Evolutionary conservation across 2,888 invertebrate genomes (phyloP).

Genomic region (Nephrotoma guestfalica): DNA sequence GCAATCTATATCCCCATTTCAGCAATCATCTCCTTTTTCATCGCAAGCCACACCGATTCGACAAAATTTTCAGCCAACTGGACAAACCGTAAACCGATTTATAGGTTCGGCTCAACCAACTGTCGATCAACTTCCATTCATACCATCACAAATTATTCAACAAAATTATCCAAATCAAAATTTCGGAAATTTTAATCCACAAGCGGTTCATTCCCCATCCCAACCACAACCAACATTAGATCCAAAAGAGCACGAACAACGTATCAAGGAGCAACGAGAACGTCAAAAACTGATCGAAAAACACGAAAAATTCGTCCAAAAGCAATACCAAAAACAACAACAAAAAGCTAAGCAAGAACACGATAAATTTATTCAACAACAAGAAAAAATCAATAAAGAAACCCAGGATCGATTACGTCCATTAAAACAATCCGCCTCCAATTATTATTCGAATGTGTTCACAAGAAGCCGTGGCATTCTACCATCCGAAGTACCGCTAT

Average conservation of each 20-base stretch:
- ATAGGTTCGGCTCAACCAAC: neutral
- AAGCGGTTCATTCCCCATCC: neutral
- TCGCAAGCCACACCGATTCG: conserved; percentile 15
- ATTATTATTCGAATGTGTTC: neutral
- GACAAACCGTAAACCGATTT: neutral
- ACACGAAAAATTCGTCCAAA: conserved; percentile 62
- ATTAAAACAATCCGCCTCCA: neutral
- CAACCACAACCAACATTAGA: conserved; percentile 5
- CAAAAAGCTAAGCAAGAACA: conserved; percentile 61
- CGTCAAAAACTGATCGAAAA: conserved; percentile 58
- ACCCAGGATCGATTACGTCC: conserved; percentile 21
- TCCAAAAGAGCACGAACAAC: conserved; percentile 35
- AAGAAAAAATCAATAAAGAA: conserved; percentile 43
- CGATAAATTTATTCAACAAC: conserved; percentile 51
- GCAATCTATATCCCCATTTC: conserved; percentile 13
- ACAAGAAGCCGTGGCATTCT: conserved; percentile 34
- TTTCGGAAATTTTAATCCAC: conserved; percentile 6
- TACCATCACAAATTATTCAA: neutral
- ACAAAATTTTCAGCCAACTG: conserved; percentile 9
- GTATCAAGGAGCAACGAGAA: conserved; percentile 52
- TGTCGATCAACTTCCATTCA: conserved; percentile 16
- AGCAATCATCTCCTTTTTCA: conserved; percentile 9
- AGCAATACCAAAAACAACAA: conserved; percentile 63
- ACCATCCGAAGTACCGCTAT: conserved; percentile 48
- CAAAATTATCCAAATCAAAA: conserved; percentile 4